phyloP scores from a whole-genome alignment of 2,888 invertebrate species.

The Drosophila subquinaria region DNA sequence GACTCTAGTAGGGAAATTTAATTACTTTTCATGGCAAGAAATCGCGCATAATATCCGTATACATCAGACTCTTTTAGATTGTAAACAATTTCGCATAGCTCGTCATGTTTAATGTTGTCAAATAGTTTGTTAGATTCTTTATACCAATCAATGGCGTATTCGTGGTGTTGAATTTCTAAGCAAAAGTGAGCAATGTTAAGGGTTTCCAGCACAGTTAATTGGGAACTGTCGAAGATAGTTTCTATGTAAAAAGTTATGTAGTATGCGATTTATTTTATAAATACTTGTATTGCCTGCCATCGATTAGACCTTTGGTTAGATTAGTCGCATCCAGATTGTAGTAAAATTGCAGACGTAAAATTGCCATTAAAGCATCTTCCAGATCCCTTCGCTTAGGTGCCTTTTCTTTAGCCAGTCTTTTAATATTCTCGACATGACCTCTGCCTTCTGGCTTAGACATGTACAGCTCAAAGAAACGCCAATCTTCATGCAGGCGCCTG shows the following conservation, averaged over 20 bases:
- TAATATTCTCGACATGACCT: neutral
- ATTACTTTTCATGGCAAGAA: slow-evolving; percentile 1
- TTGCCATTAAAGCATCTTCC: slow-evolving; percentile 2
- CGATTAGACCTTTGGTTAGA: slow-evolving; percentile 23
- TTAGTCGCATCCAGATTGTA: slow-evolving; percentile 23
- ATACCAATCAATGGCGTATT: slow-evolving; percentile 1
- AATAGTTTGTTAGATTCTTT: slow-evolving; percentile 21
- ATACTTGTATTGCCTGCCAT: slow-evolving; percentile 32
- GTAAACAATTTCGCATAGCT: slow-evolving; percentile 19
- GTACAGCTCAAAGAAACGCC: slow-evolving; percentile 32
- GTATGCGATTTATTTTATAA: neutral
- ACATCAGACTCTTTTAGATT: slow-evolving; percentile 4
- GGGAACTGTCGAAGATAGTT: slow-evolving; percentile 10
- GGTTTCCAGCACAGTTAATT: slow-evolving; percentile 30
- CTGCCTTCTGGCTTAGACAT: slow-evolving; percentile 6
- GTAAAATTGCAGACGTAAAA: neutral
- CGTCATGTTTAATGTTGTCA: slow-evolving; percentile 5
- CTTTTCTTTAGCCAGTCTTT: neutral
- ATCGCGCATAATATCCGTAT: slow-evolving; percentile 13
- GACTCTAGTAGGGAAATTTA: neutral
- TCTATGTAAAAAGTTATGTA: neutral
- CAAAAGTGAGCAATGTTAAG: slow-evolving; percentile 10
- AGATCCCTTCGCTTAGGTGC: slow-evolving; percentile 6
- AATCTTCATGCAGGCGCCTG: slow-evolving; percentile 50
- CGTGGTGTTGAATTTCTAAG: neutral